Percentiles rank a stretch among this genome's conserved stretches.
These are phyloP conservation scores for Podarcis siculus DNA, from an alignment of 2,797 vertebrate genomes.

Conservation along the genomic window DNA sequence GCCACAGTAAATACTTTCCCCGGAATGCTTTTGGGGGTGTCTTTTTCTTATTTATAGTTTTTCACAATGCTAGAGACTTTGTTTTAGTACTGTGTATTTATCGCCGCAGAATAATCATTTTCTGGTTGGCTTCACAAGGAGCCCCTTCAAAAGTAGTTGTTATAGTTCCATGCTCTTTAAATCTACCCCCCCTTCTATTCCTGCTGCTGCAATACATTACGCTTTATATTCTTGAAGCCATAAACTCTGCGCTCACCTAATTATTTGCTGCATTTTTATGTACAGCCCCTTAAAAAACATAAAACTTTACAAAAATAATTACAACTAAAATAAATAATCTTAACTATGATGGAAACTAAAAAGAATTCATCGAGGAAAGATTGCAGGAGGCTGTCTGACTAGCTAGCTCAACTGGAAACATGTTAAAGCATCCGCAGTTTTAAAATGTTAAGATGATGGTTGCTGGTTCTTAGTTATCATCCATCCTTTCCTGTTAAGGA, in stretches of 20 bases:
- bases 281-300: conserved; percentile 34
- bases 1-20: conserved; percentile 77
- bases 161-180: conserved; percentile 75
- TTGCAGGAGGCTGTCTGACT: conserved; percentile 38
- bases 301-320: conserved; percentile 35
- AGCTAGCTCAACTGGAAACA: background rate
- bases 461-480: conserved; percentile 30
- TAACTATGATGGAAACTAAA: conserved; percentile 6
- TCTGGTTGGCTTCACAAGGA: conserved; percentile 80
- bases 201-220: conserved; percentile 69
- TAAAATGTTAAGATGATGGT: conserved; percentile 7
- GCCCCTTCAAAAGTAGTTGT: conserved; percentile 75
- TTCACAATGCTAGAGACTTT: conserved; percentile 66
- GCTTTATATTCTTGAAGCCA: conserved; percentile 72
- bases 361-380: conserved; percentile 41
- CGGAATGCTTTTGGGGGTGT: conserved; percentile 70
- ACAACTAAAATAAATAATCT: conserved; percentile 64
- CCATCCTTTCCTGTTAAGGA: conserved; percentile 3
- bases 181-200: conserved; percentile 69
- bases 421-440: conserved; percentile 6
- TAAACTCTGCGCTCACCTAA: conserved; percentile 72
- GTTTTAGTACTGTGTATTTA: conserved; percentile 77
- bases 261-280: conserved; percentile 69
- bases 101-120: conserved; percentile 75
- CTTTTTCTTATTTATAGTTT: conserved; percentile 74